Percentiles rank a stretch among this genome's conserved stretches.
Conservation (phyloP, 2,113 vertebrate genomes). For the Actenoides hombroni region DNA sequence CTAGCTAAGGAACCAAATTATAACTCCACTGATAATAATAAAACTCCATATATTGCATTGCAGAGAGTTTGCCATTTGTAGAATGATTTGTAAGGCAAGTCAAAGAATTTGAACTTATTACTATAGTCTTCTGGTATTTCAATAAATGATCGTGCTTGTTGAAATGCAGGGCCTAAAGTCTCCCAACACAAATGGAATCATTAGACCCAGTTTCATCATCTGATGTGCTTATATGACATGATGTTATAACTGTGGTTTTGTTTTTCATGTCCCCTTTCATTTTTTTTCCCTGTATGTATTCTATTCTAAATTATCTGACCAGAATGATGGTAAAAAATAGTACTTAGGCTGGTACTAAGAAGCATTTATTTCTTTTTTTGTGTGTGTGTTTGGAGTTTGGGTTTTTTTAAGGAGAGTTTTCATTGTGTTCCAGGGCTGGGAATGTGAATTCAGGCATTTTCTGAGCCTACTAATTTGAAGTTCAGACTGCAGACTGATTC, state of each 20-base stretch:
- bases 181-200: not conserved
- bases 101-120: not conserved
- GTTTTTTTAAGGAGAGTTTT: not conserved
- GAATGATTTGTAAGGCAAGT: not conserved
- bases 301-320: not conserved
- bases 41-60: not conserved
- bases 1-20: not conserved
- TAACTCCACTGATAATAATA: not conserved
- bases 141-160: not conserved
- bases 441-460: not conserved
- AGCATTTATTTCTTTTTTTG: not conserved
- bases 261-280: not conserved
- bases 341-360: not conserved
- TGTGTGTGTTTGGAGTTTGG: not conserved
- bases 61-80: not conserved
- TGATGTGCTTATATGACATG: not conserved
- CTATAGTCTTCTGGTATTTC: not conserved
- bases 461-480: not conserved
- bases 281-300: not conserved
- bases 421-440: not conserved
- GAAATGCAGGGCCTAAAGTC: not conserved
- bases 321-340: not conserved
- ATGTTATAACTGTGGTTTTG: not conserved
- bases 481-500: not conserved
- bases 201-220: not conserved